phyloP scores from a whole-genome alignment of 2,113 vertebrate genomes.

The Salminus brasiliensis region DNA sequence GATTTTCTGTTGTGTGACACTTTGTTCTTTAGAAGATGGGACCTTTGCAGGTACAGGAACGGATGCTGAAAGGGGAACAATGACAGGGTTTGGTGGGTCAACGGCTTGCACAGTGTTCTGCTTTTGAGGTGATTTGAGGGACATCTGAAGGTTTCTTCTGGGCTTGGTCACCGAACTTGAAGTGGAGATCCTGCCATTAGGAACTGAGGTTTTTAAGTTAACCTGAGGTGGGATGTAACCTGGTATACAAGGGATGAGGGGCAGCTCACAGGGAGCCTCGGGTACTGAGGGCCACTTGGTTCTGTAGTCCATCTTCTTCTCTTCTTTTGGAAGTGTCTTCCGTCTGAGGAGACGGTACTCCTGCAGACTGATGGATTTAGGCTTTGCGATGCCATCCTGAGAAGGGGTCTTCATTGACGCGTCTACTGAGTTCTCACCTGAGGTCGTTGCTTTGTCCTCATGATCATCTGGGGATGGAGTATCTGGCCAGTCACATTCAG shows the following conservation, averaged over 20 bases:
- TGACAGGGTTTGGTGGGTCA: slow-evolving; percentile 75
- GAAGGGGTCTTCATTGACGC: neutral
- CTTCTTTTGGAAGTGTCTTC: slow-evolving; percentile 67
- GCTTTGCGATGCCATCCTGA: slow-evolving; percentile 68
- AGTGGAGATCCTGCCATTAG: neutral
- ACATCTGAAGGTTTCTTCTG: slow-evolving; percentile 42
- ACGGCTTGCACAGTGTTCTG: slow-evolving; percentile 17
- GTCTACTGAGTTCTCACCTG: neutral
- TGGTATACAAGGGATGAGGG: slow-evolving; percentile 82
- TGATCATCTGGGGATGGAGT: neutral
- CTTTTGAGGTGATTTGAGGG: neutral
- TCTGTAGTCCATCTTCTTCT: slow-evolving; percentile 63
- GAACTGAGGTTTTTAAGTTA: slow-evolving; percentile 18
- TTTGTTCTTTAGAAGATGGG: neutral
- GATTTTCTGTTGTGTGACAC: neutral
- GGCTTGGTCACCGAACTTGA: slow-evolving; percentile 17
- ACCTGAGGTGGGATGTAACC: slow-evolving; percentile 48
- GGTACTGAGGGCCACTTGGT: slow-evolving; percentile 87
- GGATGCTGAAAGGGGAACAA: slow-evolving; percentile 56
- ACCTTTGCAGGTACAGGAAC: neutral
- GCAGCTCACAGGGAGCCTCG: slow-evolving; percentile 81
- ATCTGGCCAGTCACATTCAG: neutral
- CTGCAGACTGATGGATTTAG: slow-evolving; percentile 85
- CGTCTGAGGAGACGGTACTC: slow-evolving; percentile 87
- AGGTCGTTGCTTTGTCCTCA: neutral